phyloP scores from a whole-genome alignment of 64 coral and sea anemone species.

The Trachythela sp. region DNA sequence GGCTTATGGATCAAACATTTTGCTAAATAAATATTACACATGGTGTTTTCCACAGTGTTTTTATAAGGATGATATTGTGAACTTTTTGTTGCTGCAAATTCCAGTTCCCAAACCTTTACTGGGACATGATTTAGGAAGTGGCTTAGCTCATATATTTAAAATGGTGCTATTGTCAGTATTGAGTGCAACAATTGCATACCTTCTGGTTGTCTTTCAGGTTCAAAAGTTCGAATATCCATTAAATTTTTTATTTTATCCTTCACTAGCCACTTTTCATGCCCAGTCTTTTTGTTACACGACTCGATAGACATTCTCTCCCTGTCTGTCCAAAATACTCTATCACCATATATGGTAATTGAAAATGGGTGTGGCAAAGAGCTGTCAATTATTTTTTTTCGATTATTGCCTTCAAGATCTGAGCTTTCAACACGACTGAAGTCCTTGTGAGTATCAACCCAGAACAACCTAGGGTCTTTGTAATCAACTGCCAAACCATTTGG shows the following conservation, averaged over 20 bases:
- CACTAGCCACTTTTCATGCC: neutral
- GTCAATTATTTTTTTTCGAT: neutral
- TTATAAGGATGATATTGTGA: too few species aligned
- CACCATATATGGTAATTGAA: constrained; percentile 2
- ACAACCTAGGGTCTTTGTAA: neutral
- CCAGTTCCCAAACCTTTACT: too few species aligned
- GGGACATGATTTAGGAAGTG: too few species aligned
- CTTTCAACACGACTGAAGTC: neutral
- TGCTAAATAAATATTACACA: too few species aligned
- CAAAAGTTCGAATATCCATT: constrained; percentile 18
- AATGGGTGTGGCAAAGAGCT: neutral
- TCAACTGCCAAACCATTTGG: neutral
- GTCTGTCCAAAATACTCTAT: constrained; percentile 7
- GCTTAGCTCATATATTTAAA: too few species aligned
- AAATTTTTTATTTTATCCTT: neutral
- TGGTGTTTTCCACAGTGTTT: too few species aligned
- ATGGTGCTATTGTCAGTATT: too few species aligned
- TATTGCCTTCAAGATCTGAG: neutral
- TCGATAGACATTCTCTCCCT: neutral
- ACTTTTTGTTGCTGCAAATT: too few species aligned
- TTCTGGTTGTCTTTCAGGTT: neutral
- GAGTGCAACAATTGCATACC: neutral
- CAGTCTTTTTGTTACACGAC: neutral
- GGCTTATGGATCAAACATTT: too few species aligned
- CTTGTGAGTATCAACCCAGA: neutral